Percentiles rank a stretch among this genome's conserved stretches.
These are phyloP conservation scores for Anaspis maculata DNA, from an alignment of 2,888 invertebrate species.

Conservation along the genomic window DNA sequence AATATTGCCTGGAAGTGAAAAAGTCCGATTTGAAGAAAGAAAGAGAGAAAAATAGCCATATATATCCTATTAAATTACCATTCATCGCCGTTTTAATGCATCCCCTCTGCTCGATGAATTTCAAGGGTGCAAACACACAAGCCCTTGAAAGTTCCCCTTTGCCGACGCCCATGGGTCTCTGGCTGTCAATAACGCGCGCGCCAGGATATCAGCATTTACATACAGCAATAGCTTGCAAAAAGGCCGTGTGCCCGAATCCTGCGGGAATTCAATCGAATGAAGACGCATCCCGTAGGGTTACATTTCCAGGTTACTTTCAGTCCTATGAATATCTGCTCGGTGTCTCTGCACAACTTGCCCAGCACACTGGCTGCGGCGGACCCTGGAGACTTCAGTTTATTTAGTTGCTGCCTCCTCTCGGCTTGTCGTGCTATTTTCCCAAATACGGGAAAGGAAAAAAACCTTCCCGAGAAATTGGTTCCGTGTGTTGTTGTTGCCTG, in stretches of 20 bases:
- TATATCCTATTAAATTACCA: no score
- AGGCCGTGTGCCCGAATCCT: conserved; percentile 20
- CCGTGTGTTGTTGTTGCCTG: no score
- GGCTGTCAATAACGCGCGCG: no score
- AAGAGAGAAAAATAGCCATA: no score
- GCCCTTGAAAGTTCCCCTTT: no score
- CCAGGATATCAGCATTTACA: no score
- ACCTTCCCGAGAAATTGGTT: conserved; percentile 12
- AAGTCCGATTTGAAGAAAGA: no score
- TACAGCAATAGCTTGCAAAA: conserved; percentile 24
- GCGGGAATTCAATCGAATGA: conserved; percentile 29
- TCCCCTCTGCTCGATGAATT: no score
- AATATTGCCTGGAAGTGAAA: no score
- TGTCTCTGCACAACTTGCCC: conserved; percentile 21
- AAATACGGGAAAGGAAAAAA: conserved; percentile 12
- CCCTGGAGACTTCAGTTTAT: conserved; percentile 27
- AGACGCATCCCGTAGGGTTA: conserved; percentile 26
- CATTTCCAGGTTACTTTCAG: conserved; percentile 27
- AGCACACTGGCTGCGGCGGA: conserved; percentile 16
- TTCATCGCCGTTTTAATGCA: no score
- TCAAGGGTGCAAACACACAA: no score
- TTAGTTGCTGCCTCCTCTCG: conserved; percentile 20
- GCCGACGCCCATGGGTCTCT: no score
- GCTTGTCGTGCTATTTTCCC: conserved; percentile 16
- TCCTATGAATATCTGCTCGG: conserved; percentile 28